Evolutionary conservation across 53 echinoderm and acorn worm genomes (phyloP).

Genomic region (Echinometra lucunter): DNA sequence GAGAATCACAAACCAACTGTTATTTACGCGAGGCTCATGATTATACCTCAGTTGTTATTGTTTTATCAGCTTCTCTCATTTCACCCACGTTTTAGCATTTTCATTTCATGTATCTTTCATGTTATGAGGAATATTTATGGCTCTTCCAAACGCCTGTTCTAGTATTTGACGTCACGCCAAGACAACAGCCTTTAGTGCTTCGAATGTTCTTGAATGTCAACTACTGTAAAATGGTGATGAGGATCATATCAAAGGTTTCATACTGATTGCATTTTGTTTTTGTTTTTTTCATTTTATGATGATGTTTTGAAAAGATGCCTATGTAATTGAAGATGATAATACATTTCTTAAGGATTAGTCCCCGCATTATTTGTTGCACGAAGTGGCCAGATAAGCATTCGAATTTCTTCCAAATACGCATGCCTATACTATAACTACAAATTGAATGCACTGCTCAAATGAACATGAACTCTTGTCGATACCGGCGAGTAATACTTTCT

Average conservation of each 20-base stretch:
- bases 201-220: background rate
- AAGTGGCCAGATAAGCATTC: background rate
- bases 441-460: background rate
- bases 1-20: slow-evolving; percentile 11
- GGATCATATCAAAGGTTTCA: background rate
- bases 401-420: background rate
- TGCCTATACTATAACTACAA: too few relatives aligned
- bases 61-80: background rate
- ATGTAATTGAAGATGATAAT: background rate
- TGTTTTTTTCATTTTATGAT: background rate
- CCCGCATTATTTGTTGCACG: background rate
- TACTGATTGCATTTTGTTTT: background rate
- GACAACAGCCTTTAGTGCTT: background rate
- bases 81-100: background rate
- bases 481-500: background rate
- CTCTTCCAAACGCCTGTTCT: background rate
- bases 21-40: background rate
- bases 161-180: background rate
- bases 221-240: background rate
- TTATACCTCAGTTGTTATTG: background rate
- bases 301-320: background rate
- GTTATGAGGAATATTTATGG: background rate
- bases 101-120: background rate
- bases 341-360: background rate
- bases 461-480: background rate